Conservation (phyloP, 2,888 invertebrate species). For the Stenoptilia bipunctidactyla region DNA sequence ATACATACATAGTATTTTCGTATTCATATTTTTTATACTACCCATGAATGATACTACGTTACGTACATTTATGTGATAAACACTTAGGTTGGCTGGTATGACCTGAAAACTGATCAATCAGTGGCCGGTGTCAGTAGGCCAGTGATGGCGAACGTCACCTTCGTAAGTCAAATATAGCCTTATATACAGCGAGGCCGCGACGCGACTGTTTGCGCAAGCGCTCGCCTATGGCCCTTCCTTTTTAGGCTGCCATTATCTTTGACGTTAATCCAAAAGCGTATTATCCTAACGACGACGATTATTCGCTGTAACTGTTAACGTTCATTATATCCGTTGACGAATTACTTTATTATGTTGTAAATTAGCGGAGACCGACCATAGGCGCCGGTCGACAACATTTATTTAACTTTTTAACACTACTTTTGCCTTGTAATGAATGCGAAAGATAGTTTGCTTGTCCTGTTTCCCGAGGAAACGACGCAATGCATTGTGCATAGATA, state of each 20-base stretch:
- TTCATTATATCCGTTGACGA: conserved; percentile 1
- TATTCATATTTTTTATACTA: too few relatives aligned
- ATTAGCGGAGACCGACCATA: conserved; percentile 6
- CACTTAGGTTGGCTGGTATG: not conserved
- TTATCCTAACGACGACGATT: conserved; percentile 10
- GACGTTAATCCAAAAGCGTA: conserved; percentile 23
- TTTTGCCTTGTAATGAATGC: too few relatives aligned
- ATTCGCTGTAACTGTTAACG: conserved; percentile 1
- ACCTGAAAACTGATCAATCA: conserved; percentile 9
- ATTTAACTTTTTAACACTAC: too few relatives aligned
- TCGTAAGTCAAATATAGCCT: conserved; percentile 49
- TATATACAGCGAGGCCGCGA: conserved; percentile 54
- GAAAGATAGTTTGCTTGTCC: too few relatives aligned
- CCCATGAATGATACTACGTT: too few relatives aligned
- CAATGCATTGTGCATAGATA: too few relatives aligned
- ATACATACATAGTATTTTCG: too few relatives aligned
- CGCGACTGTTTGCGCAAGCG: conserved; percentile 40
- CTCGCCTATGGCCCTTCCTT: conserved; percentile 35
- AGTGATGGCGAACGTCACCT: conserved; percentile 46
- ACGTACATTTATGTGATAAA: too few relatives aligned
- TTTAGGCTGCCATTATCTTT: conserved; percentile 29
- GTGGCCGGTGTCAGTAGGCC: conserved; percentile 29
- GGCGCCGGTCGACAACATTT: too few relatives aligned
- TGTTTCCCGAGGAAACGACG: too few relatives aligned
- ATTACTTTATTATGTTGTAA: not conserved